phyloP scores from a whole-genome alignment of 2,797 vertebrate species.

The Decapterus maruadsi region DNA sequence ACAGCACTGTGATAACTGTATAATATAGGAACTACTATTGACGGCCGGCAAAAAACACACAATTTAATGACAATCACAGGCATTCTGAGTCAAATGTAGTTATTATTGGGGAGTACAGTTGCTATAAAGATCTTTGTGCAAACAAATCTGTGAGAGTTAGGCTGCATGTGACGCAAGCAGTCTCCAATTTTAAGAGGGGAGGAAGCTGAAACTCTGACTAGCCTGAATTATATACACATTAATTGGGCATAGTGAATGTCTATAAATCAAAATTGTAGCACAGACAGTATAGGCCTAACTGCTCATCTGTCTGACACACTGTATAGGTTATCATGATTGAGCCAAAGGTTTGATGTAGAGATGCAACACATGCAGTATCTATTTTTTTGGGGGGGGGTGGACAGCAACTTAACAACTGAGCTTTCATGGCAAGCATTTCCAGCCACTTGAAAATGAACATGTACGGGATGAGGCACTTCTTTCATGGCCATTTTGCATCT shows the following conservation, averaged over 20 bases:
- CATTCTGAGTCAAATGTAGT: not conserved
- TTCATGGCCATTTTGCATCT: not conserved
- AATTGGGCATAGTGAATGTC: not conserved
- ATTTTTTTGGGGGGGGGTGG: no score
- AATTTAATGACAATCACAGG: not conserved
- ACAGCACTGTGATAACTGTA: not conserved
- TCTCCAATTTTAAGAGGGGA: not conserved
- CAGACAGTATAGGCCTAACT: not conserved
- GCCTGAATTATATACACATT: not conserved
- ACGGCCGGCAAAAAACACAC: not conserved
- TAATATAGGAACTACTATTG: not conserved
- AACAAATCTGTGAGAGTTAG: not conserved
- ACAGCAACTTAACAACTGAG: constrained; percentile 1
- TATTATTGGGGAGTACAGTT: not conserved
- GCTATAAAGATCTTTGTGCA: not conserved
- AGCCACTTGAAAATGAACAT: constrained; percentile 21
- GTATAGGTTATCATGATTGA: constrained; percentile 4
- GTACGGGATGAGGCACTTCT: constrained; percentile 8
- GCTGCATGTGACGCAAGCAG: not conserved
- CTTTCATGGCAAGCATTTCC: not conserved
- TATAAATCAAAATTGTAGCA: not conserved
- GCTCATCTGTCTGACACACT: not conserved
- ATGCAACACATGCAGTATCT: constrained; percentile 11
- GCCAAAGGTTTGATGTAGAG: not conserved
- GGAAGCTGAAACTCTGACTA: not conserved